Evolutionary conservation across 2,888 invertebrate genomes (phyloP).

Genomic region (Aspidapion aeneum): DNA sequence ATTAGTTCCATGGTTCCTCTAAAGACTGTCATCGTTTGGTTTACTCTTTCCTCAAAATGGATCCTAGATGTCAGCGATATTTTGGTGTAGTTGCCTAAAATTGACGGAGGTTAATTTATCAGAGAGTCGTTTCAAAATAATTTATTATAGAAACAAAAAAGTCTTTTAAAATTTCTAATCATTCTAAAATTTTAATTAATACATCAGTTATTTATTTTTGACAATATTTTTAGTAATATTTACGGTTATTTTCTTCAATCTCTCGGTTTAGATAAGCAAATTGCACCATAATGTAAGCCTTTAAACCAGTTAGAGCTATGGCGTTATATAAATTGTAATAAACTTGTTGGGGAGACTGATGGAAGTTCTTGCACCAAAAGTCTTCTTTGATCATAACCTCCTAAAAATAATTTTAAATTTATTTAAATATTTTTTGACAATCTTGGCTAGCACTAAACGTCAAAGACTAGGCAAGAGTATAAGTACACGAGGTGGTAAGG

Average conservation of each 20-base stretch:
- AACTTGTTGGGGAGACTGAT: constrained; percentile 73
- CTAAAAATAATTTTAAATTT: no score
- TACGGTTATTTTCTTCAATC: constrained; percentile 24
- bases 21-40: constrained; percentile 21
- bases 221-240: no score
- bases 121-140: background rate
- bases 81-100: constrained; percentile 28
- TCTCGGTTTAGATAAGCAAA: constrained; percentile 28
- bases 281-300: constrained; percentile 80
- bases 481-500: no score
- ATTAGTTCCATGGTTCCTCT: constrained; percentile 21
- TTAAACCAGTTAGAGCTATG: constrained; percentile 72
- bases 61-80: constrained; percentile 19
- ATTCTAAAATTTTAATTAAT: no score
- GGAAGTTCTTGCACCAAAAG: constrained; percentile 55
- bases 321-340: constrained; percentile 74
- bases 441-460: no score
- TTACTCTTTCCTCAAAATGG: constrained; percentile 23
- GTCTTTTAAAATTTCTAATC: no score
- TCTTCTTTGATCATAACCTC: constrained; percentile 2
- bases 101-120: background rate
- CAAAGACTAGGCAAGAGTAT: no score
- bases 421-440: no score
- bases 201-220: no score
- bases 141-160: no score